Conservation (phyloP, 2,113 vertebrate genomes). For the Gavialis gangeticus region DNA sequence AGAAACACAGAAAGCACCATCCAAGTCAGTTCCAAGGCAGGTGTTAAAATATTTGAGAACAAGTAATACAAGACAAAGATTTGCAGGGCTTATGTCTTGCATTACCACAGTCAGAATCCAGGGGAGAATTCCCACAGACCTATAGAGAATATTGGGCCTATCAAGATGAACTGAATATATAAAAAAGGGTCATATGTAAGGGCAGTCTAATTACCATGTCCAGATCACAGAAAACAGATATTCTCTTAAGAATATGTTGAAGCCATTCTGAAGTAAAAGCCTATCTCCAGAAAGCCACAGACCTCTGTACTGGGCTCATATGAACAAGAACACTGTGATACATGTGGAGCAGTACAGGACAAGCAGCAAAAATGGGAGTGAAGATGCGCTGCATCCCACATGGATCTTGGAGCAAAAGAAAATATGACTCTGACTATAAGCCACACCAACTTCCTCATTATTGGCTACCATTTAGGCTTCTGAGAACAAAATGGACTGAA, state of each 20-base stretch:
- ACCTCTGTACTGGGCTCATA: no score
- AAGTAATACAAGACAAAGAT: neutral
- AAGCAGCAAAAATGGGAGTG: no score
- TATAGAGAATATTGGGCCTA: rapidly evolving
- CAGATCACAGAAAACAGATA: no score
- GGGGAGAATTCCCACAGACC: neutral
- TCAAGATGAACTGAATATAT: neutral
- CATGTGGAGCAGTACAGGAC: no score
- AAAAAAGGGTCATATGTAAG: neutral
- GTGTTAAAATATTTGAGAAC: neutral
- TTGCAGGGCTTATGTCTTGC: neutral
- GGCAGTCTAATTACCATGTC: neutral
- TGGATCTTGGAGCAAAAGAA: neutral
- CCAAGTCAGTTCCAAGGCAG: neutral
- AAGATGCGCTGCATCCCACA: neutral
- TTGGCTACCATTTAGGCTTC: no score
- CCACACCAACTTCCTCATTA: no score
- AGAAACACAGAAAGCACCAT: neutral
- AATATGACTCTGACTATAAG: neutral
- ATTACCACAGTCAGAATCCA: neutral
- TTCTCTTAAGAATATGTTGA: neutral
- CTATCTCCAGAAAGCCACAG: neutral
- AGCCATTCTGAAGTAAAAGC: neutral
- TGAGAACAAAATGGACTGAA: no score
- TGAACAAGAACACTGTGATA: no score